Evolutionary conservation across 2,888 invertebrate genomes (phyloP), one percentile per base, ranked within the genome.

Genomic region (Candidula unifasciata): DNA sequence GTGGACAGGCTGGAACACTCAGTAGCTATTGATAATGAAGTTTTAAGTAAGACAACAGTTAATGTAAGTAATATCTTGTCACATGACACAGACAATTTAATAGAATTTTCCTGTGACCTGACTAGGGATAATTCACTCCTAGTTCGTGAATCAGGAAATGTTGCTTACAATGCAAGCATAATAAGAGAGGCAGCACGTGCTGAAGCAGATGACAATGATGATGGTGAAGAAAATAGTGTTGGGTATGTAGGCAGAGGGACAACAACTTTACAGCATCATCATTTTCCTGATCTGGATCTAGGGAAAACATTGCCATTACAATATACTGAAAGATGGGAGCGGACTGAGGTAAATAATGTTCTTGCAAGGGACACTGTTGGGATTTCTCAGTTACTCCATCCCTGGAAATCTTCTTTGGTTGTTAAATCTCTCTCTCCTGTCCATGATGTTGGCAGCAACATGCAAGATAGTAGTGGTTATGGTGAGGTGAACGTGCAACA

Each of bases 1-100:
- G 33, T 57, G 1, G 80, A 80, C 71, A 80, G 57, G 35, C 71
- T 54, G 33, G 80, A 80, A n/a, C 73, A 37, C 35, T 57, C 24
- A 30, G 13, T 80, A n/a, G 6, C 69, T 13, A 8, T 21, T 33
- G 57, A 71, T 35, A 3, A 18, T 24, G 3, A 69, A 6, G 33
- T 37, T 18, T 35, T 37, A 24, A 37, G 35, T 69, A 44, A 44
- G 8, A 44, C 1, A 44, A 10, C 44, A 44, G 44, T 44, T 44
- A 44, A 10, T 44, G 44, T 44, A 44, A 44, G 13, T 44, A 44
- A 44, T 13, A 44, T 44, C 8, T 44, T 44, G 44, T 44, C 44
- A 44, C 8, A 44, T 10, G 44, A 44, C 13, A 44, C 44, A 44
- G 44, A 44, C 13, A 44, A 44, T 13, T 10, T 52, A n/a, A n/a